Evolutionary conservation across 37 sponge, comb jelly and placozoan species (phyloP).

Genomic region (Cladorhizidae sp.): DNA sequence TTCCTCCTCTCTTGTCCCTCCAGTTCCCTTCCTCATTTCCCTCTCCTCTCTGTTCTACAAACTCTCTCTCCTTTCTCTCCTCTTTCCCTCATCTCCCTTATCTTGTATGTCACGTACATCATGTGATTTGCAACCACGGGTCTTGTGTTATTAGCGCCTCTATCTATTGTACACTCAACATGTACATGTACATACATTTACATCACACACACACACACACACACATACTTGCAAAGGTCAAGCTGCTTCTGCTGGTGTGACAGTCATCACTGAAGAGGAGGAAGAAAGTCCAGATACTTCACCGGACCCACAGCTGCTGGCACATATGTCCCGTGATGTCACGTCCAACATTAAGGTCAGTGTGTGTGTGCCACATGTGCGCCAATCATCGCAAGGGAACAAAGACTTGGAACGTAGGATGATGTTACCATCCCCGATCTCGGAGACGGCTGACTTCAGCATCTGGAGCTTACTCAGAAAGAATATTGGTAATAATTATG

Average conservation of each 20-base stretch:
- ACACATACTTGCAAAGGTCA: not conserved
- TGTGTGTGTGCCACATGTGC: too few relatives aligned
- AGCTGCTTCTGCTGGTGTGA: not conserved
- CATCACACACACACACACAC: not conserved
- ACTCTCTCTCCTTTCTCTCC: too few relatives aligned
- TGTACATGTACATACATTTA: not conserved
- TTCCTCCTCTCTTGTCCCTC: too few relatives aligned
- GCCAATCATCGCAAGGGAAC: not conserved
- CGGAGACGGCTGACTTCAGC: conserved; percentile 60
- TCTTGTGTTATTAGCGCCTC: not conserved
- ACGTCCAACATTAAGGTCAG: too few relatives aligned
- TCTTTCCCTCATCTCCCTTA: too few relatives aligned
- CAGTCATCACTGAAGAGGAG: conserved; percentile 5
- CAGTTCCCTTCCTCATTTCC: too few relatives aligned
- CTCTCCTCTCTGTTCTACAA: too few relatives aligned
- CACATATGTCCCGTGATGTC: not conserved
- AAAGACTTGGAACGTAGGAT: conserved; percentile 16
- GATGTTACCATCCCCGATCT: conserved; percentile 45
- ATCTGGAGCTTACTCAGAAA: conserved; percentile 76
- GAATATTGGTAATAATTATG: conserved; percentile 75
- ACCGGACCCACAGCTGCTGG: too few relatives aligned
- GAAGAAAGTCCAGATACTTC: not conserved
- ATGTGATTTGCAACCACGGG: too few relatives aligned
- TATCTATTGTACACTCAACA: not conserved
- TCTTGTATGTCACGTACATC: too few relatives aligned